phyloP scores from a whole-genome alignment of 2,113 vertebrate genomes.

The Pomatostomus ruficeps region DNA sequence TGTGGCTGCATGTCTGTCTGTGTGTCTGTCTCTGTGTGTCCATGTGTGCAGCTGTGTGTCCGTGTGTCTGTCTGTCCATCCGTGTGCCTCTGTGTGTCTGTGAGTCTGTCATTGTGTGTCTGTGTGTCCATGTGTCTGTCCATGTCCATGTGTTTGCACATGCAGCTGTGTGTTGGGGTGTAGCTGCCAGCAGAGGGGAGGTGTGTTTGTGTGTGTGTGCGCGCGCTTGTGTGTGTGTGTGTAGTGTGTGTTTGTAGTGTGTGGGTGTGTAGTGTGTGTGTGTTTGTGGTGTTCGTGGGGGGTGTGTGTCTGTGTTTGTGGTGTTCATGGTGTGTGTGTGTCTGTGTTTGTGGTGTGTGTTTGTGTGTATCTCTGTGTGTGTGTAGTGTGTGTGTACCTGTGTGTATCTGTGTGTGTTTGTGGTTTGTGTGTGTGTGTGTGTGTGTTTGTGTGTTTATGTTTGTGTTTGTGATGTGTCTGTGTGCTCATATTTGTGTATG shows the following conservation, averaged over 20 bases:
- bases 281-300: too few relatives aligned
- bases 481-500: neutral
- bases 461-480: neutral
- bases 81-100: neutral
- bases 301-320: neutral
- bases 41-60: neutral
- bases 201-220: neutral
- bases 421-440: too few relatives aligned
- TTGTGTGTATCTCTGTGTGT: neutral
- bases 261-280: neutral
- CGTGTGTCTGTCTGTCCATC: too few relatives aligned
- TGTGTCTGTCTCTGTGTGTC: too few relatives aligned
- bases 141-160: neutral
- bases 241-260: neutral
- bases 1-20: too few relatives aligned
- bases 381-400: neutral
- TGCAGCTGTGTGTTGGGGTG: fast-evolving
- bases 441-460: neutral
- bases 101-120: neutral
- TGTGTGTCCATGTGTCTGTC: neutral
- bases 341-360: too few relatives aligned
- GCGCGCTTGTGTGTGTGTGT: neutral
- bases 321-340: neutral
- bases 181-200: neutral
- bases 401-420: neutral